Percentiles rank a stretch among this genome's conserved stretches.
These are phyloP conservation scores for Mesorhabditis belari DNA, from an alignment of 2,888 invertebrate species.

Conservation along the genomic window DNA sequence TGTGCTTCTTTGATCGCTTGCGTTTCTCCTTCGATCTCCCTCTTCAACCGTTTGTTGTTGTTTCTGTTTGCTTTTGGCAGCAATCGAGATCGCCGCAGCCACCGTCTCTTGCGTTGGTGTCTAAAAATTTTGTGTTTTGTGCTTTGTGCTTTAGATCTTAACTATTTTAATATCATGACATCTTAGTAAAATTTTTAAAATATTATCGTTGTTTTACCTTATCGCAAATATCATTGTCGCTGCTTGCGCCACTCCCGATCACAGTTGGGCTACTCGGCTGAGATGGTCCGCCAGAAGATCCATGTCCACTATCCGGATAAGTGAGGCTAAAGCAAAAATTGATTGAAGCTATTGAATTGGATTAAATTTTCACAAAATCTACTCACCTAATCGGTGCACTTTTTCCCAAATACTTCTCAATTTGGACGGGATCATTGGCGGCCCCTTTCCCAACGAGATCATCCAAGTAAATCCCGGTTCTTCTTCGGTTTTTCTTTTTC, in stretches of 20 bases:
- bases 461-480: conserved; percentile 41
- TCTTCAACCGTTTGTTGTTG: neutral
- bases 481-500: too few species aligned
- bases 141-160: too few species aligned
- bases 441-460: conserved; percentile 29
- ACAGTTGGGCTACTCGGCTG: conserved; percentile 3
- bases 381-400: conserved; percentile 22
- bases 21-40: neutral
- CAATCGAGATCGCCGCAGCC: neutral
- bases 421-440: conserved; percentile 35
- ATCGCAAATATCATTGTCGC: neutral
- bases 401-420: conserved; percentile 46
- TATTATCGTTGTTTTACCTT: neutral
- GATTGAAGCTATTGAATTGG: too few species aligned
- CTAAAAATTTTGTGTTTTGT: too few species aligned
- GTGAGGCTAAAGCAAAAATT: conserved; percentile 1
- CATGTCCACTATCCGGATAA: neutral
- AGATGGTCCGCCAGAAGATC: neutral
- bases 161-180: too few species aligned
- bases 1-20: neutral
- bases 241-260: neutral
- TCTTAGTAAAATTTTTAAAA: too few species aligned
- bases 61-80: neutral
- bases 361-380: neutral
- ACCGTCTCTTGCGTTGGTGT: conserved; percentile 18